These are phyloP conservation scores for Brachirus orientalis DNA, from an alignment of 2,113 vertebrate species.

Conservation along the genomic window DNA sequence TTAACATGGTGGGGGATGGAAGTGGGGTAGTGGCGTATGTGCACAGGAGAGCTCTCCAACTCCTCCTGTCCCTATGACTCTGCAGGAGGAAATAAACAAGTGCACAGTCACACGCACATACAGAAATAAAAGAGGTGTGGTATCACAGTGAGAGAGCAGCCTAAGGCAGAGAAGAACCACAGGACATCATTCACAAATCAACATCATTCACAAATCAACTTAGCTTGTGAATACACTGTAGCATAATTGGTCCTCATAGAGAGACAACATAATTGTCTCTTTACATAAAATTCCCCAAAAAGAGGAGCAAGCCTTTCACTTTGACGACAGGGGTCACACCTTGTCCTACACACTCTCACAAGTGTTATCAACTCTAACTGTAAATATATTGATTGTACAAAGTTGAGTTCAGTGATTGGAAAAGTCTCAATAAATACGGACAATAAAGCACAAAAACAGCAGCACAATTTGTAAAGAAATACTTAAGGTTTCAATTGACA, in stretches of 20 bases:
- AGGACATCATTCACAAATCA: not conserved
- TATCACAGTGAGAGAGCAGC: constrained; percentile 33
- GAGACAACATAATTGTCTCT: not conserved
- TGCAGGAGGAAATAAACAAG: constrained; percentile 23
- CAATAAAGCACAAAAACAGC: no score
- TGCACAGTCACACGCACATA: constrained; percentile 9
- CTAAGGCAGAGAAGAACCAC: constrained; percentile 1
- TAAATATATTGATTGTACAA: not conserved
- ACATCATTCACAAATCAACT: not conserved
- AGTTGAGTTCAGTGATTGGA: not conserved
- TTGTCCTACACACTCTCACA: not conserved
- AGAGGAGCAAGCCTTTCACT: not conserved
- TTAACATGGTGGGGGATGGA: constrained; percentile 2
- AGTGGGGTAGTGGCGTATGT: constrained; percentile 32
- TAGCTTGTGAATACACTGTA: not conserved
- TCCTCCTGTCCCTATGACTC: constrained; percentile 15
- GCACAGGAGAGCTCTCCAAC: constrained; percentile 29
- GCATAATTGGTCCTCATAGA: not conserved
- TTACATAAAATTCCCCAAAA: not conserved
- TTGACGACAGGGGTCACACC: not conserved
- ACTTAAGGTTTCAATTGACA: no score
- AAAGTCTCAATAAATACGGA: not conserved
- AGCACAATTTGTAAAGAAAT: no score
- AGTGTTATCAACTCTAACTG: no score
- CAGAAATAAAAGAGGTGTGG: no score